phyloP scores from a whole-genome alignment of 2,888 invertebrate species.

The Troides helena region DNA sequence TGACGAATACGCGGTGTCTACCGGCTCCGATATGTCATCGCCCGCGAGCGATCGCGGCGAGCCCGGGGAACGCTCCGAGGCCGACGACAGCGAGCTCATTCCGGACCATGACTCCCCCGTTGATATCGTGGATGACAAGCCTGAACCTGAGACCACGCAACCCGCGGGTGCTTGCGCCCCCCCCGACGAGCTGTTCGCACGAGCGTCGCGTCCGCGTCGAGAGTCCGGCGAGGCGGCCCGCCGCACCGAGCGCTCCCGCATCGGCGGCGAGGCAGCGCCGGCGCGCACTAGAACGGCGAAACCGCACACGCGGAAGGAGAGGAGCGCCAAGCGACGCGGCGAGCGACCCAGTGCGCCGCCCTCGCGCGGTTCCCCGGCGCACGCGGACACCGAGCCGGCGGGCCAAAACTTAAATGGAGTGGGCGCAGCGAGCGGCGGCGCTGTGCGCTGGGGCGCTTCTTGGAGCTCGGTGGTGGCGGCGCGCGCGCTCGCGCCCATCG shows the following conservation, averaged over 20 bases:
- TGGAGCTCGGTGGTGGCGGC: conserved; percentile 64
- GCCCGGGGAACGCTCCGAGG: conserved; percentile 32
- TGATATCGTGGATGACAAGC: conserved; percentile 19
- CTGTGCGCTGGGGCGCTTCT: conserved; percentile 46
- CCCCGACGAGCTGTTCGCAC: conserved; percentile 33
- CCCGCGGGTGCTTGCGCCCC: conserved; percentile 25
- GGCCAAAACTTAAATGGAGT: conserved; percentile 31
- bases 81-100: conserved; percentile 37
- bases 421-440: conserved; percentile 52
- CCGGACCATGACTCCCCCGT: conserved; percentile 25
- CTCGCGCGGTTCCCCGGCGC: conserved; percentile 37
- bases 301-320: conserved; percentile 35
- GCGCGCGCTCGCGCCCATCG: conserved; percentile 63
- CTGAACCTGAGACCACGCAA: conserved; percentile 18
- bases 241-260: conserved; percentile 32
- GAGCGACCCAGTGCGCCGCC: conserved; percentile 36
- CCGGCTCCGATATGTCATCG: conserved; percentile 45
- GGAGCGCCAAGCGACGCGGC: conserved; percentile 38
- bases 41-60: conserved; percentile 40
- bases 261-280: conserved; percentile 26
- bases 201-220: conserved; percentile 32
- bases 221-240: conserved; percentile 34
- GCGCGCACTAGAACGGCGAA: conserved; percentile 29
- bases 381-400: conserved; percentile 28
- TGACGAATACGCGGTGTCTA: conserved; percentile 47